Conservation (phyloP, 1,140 invertebrate species). For the Lepidurus packardi region DNA sequence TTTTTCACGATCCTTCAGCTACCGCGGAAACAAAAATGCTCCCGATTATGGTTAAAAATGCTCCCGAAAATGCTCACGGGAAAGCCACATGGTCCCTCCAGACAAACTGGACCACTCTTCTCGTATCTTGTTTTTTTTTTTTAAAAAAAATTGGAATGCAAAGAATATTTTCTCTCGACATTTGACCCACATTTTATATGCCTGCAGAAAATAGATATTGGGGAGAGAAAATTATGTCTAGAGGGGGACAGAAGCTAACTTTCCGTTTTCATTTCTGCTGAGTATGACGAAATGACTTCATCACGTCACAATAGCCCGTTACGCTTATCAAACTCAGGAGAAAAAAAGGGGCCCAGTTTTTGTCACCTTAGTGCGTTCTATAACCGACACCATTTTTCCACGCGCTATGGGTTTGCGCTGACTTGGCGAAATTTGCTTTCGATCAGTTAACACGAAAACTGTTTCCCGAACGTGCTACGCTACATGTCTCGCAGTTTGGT, state of each 20-base stretch:
- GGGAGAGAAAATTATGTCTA: too few relatives aligned
- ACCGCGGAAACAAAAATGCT: background rate
- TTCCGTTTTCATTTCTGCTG: too few relatives aligned
- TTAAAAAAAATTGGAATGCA: too few relatives aligned
- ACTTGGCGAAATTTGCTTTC: background rate
- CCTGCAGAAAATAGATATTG: too few relatives aligned
- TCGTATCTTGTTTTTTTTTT: background rate
- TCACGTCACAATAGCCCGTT: too few relatives aligned
- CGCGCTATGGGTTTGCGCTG: background rate
- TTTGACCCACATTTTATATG: too few relatives aligned
- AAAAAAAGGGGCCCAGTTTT: too few relatives aligned
- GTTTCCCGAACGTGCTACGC: background rate
- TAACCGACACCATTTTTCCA: background rate
- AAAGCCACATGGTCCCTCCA: background rate
- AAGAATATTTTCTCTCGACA: too few relatives aligned
- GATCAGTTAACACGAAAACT: background rate
- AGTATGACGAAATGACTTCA: too few relatives aligned
- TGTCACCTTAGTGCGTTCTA: background rate
- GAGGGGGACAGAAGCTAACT: too few relatives aligned
- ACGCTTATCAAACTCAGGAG: too few relatives aligned
- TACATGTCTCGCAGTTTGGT: background rate
- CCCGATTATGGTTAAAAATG: background rate
- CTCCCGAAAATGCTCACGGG: background rate
- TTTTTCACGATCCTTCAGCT: background rate
- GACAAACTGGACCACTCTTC: background rate